These are phyloP conservation scores for Chelonus formosanus DNA, from an alignment of 2,888 invertebrate genomes.

Conservation along the genomic window DNA sequence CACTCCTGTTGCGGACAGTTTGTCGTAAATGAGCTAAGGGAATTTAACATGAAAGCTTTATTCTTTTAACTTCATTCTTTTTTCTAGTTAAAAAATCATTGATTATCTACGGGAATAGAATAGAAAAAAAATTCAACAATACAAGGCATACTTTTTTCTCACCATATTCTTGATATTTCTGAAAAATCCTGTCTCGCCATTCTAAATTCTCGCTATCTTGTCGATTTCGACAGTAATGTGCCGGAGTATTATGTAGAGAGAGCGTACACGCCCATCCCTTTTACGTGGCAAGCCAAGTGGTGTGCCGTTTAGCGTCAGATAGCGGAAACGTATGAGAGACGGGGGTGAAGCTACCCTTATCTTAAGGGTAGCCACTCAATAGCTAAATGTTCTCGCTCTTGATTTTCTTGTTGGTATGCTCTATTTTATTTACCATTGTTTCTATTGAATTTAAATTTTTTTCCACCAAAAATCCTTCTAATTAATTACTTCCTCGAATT, in stretches of 20 bases:
- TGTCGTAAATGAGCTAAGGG: not conserved
- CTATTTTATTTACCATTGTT: constrained; percentile 12
- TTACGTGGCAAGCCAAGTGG: constrained; percentile 37
- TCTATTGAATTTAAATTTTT: not conserved
- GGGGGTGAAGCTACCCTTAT: constrained; percentile 55
- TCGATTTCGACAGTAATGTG: constrained; percentile 63
- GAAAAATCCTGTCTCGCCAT: constrained; percentile 60
- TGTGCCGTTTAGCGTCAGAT: constrained; percentile 64
- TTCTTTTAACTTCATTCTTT: no score
- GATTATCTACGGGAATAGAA: no score
- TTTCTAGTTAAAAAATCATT: no score
- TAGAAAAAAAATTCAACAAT: no score
- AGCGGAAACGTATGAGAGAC: constrained; percentile 64
- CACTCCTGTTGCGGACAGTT: not conserved
- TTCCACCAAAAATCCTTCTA: no score
- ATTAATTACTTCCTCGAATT: no score
- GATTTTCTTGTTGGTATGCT: constrained; percentile 13
- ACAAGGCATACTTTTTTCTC: not conserved
- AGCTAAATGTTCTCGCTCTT: constrained; percentile 49
- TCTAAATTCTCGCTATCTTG: constrained; percentile 63
- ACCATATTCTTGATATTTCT: not conserved
- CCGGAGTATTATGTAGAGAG: constrained; percentile 61
- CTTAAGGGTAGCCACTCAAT: constrained; percentile 64
- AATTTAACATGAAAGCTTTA: no score
- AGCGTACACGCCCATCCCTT: constrained; percentile 30